Percentiles rank a stretch among this genome's conserved stretches.
Evolutionary conservation across 1,140 invertebrate genomes (phyloP).

Genomic region (Pseudoatta argentina): DNA sequence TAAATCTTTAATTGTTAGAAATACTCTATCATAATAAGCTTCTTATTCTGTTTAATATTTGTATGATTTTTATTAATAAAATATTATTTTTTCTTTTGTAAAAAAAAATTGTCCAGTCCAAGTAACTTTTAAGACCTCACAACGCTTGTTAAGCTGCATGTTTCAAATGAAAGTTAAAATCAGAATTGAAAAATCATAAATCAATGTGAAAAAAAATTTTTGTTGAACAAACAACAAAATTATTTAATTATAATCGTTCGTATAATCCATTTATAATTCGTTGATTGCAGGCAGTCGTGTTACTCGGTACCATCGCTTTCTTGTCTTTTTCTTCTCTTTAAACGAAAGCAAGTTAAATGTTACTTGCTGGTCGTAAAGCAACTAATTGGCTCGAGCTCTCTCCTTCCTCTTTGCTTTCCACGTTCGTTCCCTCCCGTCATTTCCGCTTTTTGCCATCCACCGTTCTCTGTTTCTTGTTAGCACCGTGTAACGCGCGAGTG

Average conservation of each 20-base stretch:
- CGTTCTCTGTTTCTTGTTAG: constrained; percentile 60
- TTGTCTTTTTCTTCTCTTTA: constrained; percentile 34
- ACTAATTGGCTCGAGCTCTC: constrained; percentile 55
- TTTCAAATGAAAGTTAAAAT: neutral
- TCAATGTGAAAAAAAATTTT: neutral
- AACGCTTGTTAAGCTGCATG: neutral
- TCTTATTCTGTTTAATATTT: too few species aligned
- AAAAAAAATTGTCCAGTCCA: neutral
- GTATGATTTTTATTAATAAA: neutral
- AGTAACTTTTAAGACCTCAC: neutral
- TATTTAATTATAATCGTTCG: neutral
- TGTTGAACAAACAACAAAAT: neutral
- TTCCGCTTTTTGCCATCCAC: constrained; percentile 48
- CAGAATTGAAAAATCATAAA: neutral
- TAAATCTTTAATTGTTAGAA: too few species aligned
- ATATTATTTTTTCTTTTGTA: neutral
- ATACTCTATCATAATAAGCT: too few species aligned
- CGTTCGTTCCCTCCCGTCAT: constrained; percentile 7
- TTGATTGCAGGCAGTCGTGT: constrained; percentile 26
- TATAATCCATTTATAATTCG: constrained; percentile 41
- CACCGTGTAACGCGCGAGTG: constrained; percentile 61
- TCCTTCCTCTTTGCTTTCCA: constrained; percentile 4
- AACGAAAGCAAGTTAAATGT: constrained; percentile 53
- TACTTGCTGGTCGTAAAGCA: constrained; percentile 52
- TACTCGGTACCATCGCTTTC: neutral